Evolutionary conservation across 2,888 invertebrate species (phyloP), one percentile per base, ranked within the genome.

Genomic region (Brachypalpus laphriformis): DNA sequence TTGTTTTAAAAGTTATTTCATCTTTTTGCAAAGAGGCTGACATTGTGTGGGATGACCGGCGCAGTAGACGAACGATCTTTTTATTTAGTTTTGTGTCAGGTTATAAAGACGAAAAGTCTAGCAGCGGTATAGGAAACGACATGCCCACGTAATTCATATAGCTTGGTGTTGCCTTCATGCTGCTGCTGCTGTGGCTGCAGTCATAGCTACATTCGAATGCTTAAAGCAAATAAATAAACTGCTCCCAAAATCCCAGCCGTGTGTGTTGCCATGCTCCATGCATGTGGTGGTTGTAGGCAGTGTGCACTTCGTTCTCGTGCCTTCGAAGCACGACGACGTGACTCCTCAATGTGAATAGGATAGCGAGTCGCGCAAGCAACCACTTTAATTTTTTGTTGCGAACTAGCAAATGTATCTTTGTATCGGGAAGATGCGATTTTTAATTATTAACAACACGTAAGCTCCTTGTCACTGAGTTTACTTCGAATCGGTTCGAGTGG

Each of bases 91-190:
- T 68, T 68, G 70, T 57, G 57, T 65, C 85, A 80, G 71, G 75
- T 71, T 76, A 81, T 75, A 85, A 75, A 70, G 85, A 80, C 85
- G 71, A 65, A 85, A 85, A 81, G 85, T 85, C 85, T 85, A 85
- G 81, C 75, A 54, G 40, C 42, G 65, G 75, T 70, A 85, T 75
- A 85, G 81, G 85, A 85, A 81, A 71, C 75, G 54, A 34, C 71
- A 66, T 59, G 25, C 85, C 85, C 85, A 85, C 85, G 85, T 81
- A 71, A 71, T 61, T 81, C 68, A 75, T 56, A 71, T 65, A 75
- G 76, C 71, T 76, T 75, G 71, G 57, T 71, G 18, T 51, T 75
- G 74, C 51, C 49, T 70, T 45, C 51, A 63, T 76, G 76, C 14
- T 42, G 63, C 63, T 57, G 68, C 16, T 63, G 68, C 54, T 47